These are phyloP conservation scores for Promerops cafer DNA, from an alignment of 2,113 vertebrate genomes.

Conservation along the genomic window DNA sequence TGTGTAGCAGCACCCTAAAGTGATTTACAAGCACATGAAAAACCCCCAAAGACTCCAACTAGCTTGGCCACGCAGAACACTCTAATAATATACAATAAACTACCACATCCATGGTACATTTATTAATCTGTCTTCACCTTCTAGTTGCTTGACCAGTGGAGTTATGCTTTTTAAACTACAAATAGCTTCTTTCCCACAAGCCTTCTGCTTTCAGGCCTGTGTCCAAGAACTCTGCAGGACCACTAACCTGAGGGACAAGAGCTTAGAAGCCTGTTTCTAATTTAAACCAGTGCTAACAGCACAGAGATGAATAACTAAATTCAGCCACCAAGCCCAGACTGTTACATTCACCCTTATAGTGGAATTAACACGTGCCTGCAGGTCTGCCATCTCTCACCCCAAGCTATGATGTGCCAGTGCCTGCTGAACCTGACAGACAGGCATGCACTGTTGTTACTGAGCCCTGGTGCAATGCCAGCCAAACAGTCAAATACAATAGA, in stretches of 20 bases:
- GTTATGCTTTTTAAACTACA: slow-evolving; percentile 7
- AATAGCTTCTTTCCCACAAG: slow-evolving; percentile 42
- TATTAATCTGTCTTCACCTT: slow-evolving; percentile 43
- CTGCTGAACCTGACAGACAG: neutral
- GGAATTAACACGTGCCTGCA: neutral
- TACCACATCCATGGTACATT: slow-evolving; percentile 18
- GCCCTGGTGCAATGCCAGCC: neutral
- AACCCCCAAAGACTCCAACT: neutral
- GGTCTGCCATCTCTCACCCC: neutral
- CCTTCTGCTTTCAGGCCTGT: neutral
- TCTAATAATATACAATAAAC: neutral
- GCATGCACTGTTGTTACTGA: neutral
- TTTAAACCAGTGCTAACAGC: neutral
- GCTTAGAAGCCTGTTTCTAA: slow-evolving; percentile 1
- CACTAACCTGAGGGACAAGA: neutral
- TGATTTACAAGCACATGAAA: neutral
- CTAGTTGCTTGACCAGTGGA: slow-evolving; percentile 23
- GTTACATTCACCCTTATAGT: neutral
- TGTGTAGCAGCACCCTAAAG: neutral
- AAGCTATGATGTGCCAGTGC: neutral
- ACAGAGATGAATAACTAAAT: neutral
- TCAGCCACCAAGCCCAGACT: neutral
- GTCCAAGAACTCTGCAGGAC: slow-evolving; percentile 29
- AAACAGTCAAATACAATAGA: neutral
- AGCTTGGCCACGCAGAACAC: neutral